Evolutionary conservation across 2,797 vertebrate genomes (phyloP).

Genomic region (Gymnoscopelus braueri): DNA sequence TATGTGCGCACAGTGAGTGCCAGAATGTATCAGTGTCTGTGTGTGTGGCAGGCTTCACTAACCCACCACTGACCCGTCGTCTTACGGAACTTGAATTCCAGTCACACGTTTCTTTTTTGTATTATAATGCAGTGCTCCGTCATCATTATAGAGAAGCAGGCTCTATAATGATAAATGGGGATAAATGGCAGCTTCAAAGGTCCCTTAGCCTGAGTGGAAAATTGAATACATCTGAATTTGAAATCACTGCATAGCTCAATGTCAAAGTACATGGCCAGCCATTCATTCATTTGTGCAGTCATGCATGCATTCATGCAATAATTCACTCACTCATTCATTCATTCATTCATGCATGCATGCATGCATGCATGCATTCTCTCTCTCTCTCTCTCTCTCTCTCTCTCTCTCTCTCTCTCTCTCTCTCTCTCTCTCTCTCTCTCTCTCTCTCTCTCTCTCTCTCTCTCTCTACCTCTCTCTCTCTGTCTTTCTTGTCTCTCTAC

Average conservation of each 20-base stretch:
- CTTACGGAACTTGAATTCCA: slow-evolving; percentile 21
- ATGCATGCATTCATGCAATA: no score
- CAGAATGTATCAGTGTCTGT: slow-evolving; percentile 10
- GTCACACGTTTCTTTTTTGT: slow-evolving; percentile 22
- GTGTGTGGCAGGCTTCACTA: slow-evolving; percentile 11
- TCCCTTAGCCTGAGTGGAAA: neutral
- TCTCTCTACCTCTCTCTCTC: neutral
- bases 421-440: neutral
- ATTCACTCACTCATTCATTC: slow-evolving; percentile 1
- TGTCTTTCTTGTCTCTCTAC: no score
- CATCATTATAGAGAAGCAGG: neutral
- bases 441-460: neutral
- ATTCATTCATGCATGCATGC: neutral
- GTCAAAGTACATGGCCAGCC: slow-evolving; percentile 6
- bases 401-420: neutral
- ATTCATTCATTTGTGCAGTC: neutral
- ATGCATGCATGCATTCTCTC: no score
- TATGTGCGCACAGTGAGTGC: slow-evolving; percentile 4
- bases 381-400: neutral
- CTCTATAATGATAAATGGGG: slow-evolving; percentile 7
- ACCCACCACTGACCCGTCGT: slow-evolving; percentile 34
- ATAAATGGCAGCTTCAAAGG: slow-evolving; percentile 20
- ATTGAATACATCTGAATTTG: slow-evolving; percentile 22
- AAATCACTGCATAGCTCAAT: slow-evolving; percentile 22
- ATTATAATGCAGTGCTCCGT: slow-evolving; percentile 8